Evolutionary conservation across 2,797 vertebrate genomes (phyloP).

Genomic region (Dipus sagitta): DNA sequence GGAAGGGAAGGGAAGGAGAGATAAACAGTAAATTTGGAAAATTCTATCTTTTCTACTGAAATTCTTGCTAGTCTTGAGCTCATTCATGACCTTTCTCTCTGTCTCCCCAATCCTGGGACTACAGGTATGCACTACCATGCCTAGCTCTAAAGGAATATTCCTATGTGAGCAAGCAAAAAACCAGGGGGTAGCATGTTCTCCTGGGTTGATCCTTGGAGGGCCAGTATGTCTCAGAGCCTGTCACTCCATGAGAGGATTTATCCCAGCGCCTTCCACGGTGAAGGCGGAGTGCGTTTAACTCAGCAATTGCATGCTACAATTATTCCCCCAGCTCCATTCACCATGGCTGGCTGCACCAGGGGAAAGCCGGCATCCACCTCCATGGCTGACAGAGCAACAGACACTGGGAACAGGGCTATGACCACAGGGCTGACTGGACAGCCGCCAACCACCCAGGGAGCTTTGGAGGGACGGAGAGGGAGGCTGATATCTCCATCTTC

Average conservation of each 20-base stretch:
- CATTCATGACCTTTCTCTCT: not conserved
- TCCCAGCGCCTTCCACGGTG: not conserved
- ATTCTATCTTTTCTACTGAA: no score
- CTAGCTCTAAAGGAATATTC: not conserved
- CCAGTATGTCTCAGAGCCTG: not conserved
- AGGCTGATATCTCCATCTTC: not conserved
- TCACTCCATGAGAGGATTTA: not conserved
- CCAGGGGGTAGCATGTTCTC: not conserved
- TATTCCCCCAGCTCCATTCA: not conserved
- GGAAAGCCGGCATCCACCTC: not conserved
- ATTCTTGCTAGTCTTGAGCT: no score
- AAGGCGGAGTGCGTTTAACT: not conserved
- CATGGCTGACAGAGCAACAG: not conserved
- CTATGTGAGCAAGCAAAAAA: not conserved
- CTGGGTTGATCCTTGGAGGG: not conserved
- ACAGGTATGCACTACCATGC: not conserved
- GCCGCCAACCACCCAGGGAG: not conserved
- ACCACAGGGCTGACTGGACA: not conserved
- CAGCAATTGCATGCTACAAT: no score
- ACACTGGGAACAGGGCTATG: not conserved
- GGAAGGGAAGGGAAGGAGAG: no score
- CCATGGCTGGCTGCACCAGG: not conserved
- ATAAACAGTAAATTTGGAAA: no score
- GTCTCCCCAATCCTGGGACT: not conserved
- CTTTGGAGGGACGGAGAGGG: rapidly evolving